Evolutionary conservation across 1,140 invertebrate species (phyloP), one percentile per base, ranked within the genome.

Genomic region (Pogonus chalceus): DNA sequence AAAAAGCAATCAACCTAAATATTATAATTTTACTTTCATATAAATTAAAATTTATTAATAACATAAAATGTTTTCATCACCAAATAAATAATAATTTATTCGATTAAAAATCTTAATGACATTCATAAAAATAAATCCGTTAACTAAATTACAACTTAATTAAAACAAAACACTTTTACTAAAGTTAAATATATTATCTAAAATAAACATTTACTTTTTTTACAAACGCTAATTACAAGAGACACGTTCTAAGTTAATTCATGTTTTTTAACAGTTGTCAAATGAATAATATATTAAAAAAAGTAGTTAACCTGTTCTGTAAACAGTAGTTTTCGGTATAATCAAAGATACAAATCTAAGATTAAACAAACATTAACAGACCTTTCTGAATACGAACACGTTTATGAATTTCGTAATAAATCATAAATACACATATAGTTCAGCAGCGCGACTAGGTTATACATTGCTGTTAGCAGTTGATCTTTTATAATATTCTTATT

Each of bases 271-370:
- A 7, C 4, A 4, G 26, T 14, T 31, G 26, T 31, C 26, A 31
- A 14, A 31, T 31, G 7, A 14, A 31, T 31, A 31, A 18, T 18
- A 43, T 4, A 43, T 12, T 43, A 43, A 43, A 43, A n/a, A n/a
- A 43, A 43, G 7, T 43, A 7, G 4, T 10, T 43, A 43, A 43
- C 37, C 37, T 43, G 37, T 43, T 43, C 9, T 43, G 9, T 4
- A 43, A 43, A 43, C 37, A 43, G 37, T 43, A 43, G 37, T 43
- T 43, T 43, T 43, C 37, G 37, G 37, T 43, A 31, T 43, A 43
- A 43, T 43, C 37, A 43, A 12, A 9, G 37, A 43, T 43, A 43
- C 9, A 4, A 18, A 43, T 43, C 37, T 43, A 4, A 43, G 37
- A 43, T 43, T 43, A 12, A 43, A 43, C 37, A 43, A 43, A 43